phyloP scores from a whole-genome alignment of 2,113 vertebrate genomes.

The Megaceryle maxima region DNA sequence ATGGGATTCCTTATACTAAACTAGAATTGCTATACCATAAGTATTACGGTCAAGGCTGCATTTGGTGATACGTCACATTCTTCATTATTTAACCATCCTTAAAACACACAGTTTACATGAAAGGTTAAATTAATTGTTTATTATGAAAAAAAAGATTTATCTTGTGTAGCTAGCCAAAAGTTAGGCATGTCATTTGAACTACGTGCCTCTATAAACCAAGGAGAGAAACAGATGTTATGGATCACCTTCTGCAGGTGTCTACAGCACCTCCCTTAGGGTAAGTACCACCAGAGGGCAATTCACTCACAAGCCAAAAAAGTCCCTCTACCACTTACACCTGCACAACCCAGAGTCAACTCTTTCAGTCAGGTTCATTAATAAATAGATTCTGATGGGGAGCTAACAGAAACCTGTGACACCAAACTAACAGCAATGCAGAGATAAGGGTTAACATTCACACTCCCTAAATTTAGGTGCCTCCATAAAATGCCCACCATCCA shows the following conservation, averaged over 20 bases:
- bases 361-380: background rate
- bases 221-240: background rate
- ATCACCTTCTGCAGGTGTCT: slow-evolving; percentile 27
- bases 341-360: background rate
- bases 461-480: background rate
- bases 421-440: background rate
- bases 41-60: slow-evolving; percentile 29
- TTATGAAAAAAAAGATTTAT: background rate
- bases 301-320: background rate
- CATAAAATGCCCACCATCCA: background rate
- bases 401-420: background rate
- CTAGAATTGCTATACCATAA: slow-evolving; percentile 44
- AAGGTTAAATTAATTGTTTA: background rate
- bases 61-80: background rate
- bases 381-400: background rate
- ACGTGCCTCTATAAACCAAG: background rate
- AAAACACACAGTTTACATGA: background rate
- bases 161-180: background rate
- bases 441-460: background rate
- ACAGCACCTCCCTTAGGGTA: background rate
- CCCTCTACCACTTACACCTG: background rate
- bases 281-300: background rate
- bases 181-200: background rate
- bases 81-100: background rate
- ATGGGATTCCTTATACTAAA: slow-evolving; percentile 63